A percentile compares a stretch with the other conserved stretches of the same genome.
These are phyloP conservation scores for Lemur catta DNA, from an alignment of 2,797 vertebrate genomes.

Conservation along the genomic window DNA sequence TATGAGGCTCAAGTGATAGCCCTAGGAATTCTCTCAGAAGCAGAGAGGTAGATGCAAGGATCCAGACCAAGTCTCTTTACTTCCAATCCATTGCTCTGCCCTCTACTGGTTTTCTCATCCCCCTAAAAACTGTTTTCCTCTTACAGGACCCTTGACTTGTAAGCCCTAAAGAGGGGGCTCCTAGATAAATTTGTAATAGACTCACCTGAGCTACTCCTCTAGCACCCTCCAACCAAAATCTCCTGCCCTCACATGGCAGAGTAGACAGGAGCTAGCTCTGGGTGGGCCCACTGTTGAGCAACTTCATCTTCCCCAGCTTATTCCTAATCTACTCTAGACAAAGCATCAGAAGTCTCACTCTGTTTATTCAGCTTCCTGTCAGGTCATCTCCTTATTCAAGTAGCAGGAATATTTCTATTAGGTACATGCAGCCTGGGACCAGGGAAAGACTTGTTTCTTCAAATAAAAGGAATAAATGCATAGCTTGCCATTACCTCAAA, in stretches of 20 bases:
- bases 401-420: slow-evolving; percentile 34
- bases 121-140: neutral
- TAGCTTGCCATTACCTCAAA: slow-evolving; percentile 8
- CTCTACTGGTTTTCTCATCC: neutral
- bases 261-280: neutral
- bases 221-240: neutral
- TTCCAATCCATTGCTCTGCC: neutral
- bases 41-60: neutral
- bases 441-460: slow-evolving; percentile 33
- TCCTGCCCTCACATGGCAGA: neutral
- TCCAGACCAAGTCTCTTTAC: neutral
- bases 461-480: slow-evolving; percentile 50
- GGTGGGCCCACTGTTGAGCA: neutral
- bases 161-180: neutral
- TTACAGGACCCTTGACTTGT: neutral
- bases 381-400: slow-evolving; percentile 30
- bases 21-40: neutral
- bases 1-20: neutral
- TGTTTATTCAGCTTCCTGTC: neutral
- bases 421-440: neutral
- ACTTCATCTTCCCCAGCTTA: neutral
- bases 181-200: slow-evolving; percentile 4
- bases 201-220: neutral
- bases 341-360: neutral
- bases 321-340: neutral